phyloP scores from a whole-genome alignment of 2,888 invertebrate species.

The Aproaerema taeniolella region DNA sequence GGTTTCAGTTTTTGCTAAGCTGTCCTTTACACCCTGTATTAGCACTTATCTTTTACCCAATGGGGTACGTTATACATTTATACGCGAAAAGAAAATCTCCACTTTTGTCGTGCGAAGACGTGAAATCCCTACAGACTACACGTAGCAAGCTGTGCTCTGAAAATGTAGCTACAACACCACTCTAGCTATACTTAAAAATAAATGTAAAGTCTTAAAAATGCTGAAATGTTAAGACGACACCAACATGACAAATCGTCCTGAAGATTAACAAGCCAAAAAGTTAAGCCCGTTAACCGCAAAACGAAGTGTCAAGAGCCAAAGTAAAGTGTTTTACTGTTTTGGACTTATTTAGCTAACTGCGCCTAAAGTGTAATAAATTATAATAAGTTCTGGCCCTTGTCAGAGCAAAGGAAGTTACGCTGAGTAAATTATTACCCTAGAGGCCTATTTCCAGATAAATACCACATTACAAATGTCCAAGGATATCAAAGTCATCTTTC shows the following conservation, averaged over 20 bases:
- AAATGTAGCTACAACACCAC: too few relatives aligned
- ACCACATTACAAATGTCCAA: constrained; percentile 14
- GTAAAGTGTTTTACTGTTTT: constrained; percentile 5
- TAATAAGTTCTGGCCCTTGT: constrained; percentile 7
- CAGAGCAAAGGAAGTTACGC: constrained; percentile 1
- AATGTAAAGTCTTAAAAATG: background rate
- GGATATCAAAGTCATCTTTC: constrained; percentile 9
- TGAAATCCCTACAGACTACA: too few relatives aligned
- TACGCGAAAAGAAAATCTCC: too few relatives aligned
- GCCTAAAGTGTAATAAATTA: constrained; percentile 8
- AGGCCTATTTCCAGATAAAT: constrained; percentile 18
- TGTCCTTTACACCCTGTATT: too few relatives aligned
- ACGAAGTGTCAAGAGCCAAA: background rate
- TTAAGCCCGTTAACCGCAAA: background rate
- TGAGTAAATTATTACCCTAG: constrained; percentile 12
- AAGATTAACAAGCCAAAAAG: background rate
- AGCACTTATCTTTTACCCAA: background rate
- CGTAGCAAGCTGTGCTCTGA: too few relatives aligned
- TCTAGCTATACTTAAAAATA: background rate
- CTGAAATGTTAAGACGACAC: background rate
- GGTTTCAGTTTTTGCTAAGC: too few relatives aligned
- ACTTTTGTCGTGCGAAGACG: too few relatives aligned
- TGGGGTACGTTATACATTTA: too few relatives aligned
- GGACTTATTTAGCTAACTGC: constrained; percentile 4
- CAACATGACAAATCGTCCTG: background rate